phyloP scores from a whole-genome alignment of 2,888 invertebrate species.

The Acutogordius australiensis region DNA sequence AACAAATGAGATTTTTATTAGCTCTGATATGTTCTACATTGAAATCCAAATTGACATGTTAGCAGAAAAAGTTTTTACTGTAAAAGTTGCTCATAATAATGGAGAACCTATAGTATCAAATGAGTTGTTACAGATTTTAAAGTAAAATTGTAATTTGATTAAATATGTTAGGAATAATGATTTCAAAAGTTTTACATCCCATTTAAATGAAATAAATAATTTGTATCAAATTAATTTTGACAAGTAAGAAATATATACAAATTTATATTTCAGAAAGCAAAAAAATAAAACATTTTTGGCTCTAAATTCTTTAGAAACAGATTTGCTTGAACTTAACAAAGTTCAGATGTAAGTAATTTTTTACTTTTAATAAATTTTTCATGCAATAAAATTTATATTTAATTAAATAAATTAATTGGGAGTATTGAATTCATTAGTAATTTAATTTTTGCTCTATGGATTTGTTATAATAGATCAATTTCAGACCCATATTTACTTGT shows the following conservation, averaged over 20 bases:
- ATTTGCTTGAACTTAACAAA: slow-evolving; percentile 1
- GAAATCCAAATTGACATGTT: slow-evolving; percentile 7
- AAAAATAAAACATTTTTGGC: background rate
- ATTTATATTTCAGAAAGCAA: slow-evolving; percentile 6
- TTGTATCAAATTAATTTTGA: slow-evolving; percentile 2
- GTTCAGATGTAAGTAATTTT: background rate
- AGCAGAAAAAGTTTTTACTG: background rate
- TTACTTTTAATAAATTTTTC: background rate
- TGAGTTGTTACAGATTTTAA: too few relatives aligned
- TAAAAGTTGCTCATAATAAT: slow-evolving; percentile 9
- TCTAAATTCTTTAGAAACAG: slow-evolving; percentile 3
- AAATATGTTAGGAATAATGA: background rate
- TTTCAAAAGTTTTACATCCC: background rate
- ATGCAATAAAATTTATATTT: too few relatives aligned
- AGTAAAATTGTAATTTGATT: background rate
- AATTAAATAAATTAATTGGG: too few relatives aligned
- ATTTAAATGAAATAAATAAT: slow-evolving; percentile 2
- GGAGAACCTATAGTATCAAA: slow-evolving; percentile 4
- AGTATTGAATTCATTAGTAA: too few relatives aligned
- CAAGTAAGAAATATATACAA: background rate
- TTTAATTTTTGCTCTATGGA: too few relatives aligned
- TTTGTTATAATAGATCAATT: slow-evolving; percentile 1
- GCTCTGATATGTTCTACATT: slow-evolving; percentile 8
- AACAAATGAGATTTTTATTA: background rate
- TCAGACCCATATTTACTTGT: background rate